phyloP scores from a whole-genome alignment of 2,888 invertebrate species.

The Ceriagrion tenellum region DNA sequence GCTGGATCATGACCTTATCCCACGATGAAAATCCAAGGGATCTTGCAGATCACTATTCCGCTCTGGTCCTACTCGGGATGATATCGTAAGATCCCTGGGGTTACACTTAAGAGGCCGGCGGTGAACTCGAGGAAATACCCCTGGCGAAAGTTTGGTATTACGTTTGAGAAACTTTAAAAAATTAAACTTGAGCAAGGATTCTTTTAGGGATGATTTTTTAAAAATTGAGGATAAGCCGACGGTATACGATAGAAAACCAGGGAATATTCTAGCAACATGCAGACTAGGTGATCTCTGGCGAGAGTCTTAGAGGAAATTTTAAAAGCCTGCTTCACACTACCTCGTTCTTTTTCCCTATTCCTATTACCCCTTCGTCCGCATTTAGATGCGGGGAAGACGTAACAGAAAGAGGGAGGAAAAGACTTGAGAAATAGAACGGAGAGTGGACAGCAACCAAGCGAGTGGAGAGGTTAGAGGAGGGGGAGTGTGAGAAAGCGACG shows the following conservation, averaged over 20 bases:
- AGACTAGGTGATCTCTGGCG: neutral
- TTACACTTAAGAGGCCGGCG: neutral
- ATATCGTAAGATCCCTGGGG: neutral
- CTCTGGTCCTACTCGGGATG: neutral
- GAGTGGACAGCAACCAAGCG: neutral
- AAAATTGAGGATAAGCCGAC: too few species aligned
- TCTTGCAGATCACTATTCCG: neutral
- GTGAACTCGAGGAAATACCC: neutral
- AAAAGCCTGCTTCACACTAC: neutral
- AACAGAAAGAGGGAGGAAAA: neutral
- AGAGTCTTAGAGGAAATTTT: neutral
- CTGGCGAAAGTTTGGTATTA: neutral
- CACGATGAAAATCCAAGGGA: conserved; percentile 70
- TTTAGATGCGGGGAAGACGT: neutral
- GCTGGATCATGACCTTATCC: conserved; percentile 73
- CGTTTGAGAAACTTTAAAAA: neutral
- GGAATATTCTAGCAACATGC: neutral
- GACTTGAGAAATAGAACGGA: neutral
- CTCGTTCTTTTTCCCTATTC: conserved; percentile 60
- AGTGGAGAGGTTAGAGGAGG: neutral
- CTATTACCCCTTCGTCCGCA: conserved; percentile 21
- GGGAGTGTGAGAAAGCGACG: neutral
- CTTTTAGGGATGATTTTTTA: neutral
- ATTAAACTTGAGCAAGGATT: neutral
- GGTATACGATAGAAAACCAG: neutral